A percentile compares a stretch with the other conserved stretches of the same genome.
phyloP scores from a whole-genome alignment of 2,888 invertebrate genomes.

The Choristoneura rosaceana region DNA sequence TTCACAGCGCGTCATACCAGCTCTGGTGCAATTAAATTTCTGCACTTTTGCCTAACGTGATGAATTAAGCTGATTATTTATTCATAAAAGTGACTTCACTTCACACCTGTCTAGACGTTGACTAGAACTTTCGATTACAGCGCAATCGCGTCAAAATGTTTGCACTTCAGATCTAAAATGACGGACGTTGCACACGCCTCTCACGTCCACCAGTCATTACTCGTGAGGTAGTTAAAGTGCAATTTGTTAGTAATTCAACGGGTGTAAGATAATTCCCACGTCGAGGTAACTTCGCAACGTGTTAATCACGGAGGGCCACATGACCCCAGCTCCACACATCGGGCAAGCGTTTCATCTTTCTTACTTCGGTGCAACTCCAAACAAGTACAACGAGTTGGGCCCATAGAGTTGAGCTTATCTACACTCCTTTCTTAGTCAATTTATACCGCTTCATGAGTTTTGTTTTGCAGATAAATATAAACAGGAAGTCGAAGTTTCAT shows the following conservation, averaged over 20 bases:
- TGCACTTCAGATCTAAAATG: not conserved
- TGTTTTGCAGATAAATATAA: not conserved
- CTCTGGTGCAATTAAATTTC: conserved; percentile 6
- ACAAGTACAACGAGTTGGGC: not conserved
- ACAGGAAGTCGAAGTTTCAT: not conserved
- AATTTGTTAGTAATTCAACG: conserved; percentile 38
- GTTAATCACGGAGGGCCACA: conserved; percentile 41
- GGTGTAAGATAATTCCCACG: conserved; percentile 39
- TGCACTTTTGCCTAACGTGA: not conserved
- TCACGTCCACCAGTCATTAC: conserved; percentile 13
- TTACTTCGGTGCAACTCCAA: conserved; percentile 18
- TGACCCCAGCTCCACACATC: conserved; percentile 19
- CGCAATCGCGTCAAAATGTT: not conserved
- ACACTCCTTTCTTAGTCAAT: not conserved
- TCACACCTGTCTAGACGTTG: conserved; percentile 5
- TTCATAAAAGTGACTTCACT: conserved; percentile 12
- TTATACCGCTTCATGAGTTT: not conserved
- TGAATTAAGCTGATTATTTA: conserved; percentile 2
- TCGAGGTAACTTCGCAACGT: conserved; percentile 37
- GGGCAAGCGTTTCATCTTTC: conserved; percentile 25
- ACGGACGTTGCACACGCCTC: not conserved
- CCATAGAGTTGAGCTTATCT: not conserved
- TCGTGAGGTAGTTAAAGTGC: conserved; percentile 39
- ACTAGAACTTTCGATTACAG: conserved; percentile 19
- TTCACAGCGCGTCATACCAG: not conserved